Percentiles rank a stretch among this genome's conserved stretches.
Evolutionary conservation across 2,113 vertebrate genomes (phyloP).

Genomic region (Alaudala cheleensis): DNA sequence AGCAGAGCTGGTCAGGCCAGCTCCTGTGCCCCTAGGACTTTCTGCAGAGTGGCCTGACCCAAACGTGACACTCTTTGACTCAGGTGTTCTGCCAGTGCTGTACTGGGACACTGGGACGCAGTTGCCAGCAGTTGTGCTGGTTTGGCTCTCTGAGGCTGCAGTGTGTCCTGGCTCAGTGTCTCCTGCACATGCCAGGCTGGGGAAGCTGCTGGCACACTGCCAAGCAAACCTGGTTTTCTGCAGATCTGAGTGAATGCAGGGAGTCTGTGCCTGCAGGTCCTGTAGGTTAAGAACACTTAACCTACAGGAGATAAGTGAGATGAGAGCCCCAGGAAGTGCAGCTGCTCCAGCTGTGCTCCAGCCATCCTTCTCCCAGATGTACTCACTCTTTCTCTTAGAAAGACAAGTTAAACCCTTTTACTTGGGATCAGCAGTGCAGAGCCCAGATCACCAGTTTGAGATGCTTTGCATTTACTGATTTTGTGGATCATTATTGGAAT

Average conservation of each 20-base stretch:
- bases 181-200: neutral
- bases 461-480: neutral
- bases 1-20: neutral
- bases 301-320: too few species aligned
- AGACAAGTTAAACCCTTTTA: neutral
- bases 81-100: neutral
- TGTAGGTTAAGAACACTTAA: neutral
- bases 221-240: neutral
- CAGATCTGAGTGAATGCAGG: neutral
- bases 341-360: neutral
- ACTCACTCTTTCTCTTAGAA: neutral
- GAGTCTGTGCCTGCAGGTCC: neutral
- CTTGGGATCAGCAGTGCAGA: neutral
- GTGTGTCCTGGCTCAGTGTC: neutral
- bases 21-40: neutral
- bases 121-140: neutral
- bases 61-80: neutral
- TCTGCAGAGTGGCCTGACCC: neutral
- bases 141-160: neutral
- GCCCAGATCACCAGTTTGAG: neutral
- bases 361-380: neutral
- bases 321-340: neutral
- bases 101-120: neutral
- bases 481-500: neutral
- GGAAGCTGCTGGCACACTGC: neutral